These are phyloP conservation scores for Pyrochroa serraticornis DNA, from an alignment of 2,888 invertebrate species.

Conservation along the genomic window DNA sequence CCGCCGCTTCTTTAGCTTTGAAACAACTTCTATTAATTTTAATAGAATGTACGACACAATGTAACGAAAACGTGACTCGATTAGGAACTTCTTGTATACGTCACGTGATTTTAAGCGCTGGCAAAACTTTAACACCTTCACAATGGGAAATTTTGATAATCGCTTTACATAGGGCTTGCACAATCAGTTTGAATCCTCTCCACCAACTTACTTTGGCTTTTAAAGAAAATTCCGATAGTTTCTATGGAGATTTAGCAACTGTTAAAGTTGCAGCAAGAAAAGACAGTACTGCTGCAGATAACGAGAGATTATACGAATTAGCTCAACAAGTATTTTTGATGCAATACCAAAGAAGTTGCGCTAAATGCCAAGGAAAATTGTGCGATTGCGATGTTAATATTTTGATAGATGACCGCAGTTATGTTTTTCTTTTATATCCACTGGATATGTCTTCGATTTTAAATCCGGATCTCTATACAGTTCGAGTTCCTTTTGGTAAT, in stretches of 20 bases:
- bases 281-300: constrained; percentile 84
- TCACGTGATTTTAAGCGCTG: constrained; percentile 83
- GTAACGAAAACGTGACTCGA: constrained; percentile 87
- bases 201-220: constrained; percentile 90
- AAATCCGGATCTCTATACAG: constrained; percentile 78
- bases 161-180: constrained; percentile 82
- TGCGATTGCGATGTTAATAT: constrained; percentile 59
- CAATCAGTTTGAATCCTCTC: constrained; percentile 84
- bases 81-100: constrained; percentile 91
- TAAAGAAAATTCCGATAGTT: constrained; percentile 89
- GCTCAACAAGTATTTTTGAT: constrained; percentile 87
- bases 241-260: constrained; percentile 90
- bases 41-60: constrained; percentile 89
- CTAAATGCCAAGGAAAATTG: constrained; percentile 52
- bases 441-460: constrained; percentile 72
- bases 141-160: constrained; percentile 89
- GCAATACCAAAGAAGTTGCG: constrained; percentile 54
- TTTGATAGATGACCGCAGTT: constrained; percentile 81
- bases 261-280: constrained; percentile 92
- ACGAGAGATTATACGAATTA: constrained; percentile 83
- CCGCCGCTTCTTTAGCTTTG: constrained; percentile 77
- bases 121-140: constrained; percentile 76
- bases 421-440: constrained; percentile 85
- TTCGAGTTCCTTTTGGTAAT: constrained; percentile 85
- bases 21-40: constrained; percentile 85